Percentiles rank a stretch among this genome's conserved stretches.
Evolutionary conservation across 2,888 invertebrate species (phyloP).

Genomic region (Amblyteles armatorius): DNA sequence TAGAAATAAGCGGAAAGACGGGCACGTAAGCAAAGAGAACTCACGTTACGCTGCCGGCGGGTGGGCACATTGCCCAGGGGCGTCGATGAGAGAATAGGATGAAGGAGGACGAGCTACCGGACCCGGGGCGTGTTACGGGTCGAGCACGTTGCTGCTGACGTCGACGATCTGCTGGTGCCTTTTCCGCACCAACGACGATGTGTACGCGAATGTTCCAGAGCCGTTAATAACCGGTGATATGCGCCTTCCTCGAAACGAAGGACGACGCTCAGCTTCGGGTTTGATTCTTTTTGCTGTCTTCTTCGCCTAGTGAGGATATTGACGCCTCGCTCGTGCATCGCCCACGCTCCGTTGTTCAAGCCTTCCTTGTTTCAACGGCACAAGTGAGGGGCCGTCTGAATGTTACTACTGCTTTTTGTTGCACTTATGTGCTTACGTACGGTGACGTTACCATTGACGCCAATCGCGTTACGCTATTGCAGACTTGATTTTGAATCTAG

Average conservation of each 20-base stretch:
- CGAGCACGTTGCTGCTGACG: slow-evolving; percentile 65
- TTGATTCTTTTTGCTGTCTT: slow-evolving; percentile 77
- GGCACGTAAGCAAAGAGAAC: slow-evolving; percentile 68
- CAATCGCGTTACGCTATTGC: neutral
- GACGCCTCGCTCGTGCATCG: slow-evolving; percentile 79
- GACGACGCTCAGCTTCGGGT: slow-evolving; percentile 21
- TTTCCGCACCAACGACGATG: slow-evolving; percentile 73
- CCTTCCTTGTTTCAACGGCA: slow-evolving; percentile 20
- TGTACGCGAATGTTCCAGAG: slow-evolving; percentile 56
- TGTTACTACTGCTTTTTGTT: neutral
- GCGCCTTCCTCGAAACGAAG: slow-evolving; percentile 18
- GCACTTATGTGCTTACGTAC: neutral
- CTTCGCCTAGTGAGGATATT: slow-evolving; percentile 71
- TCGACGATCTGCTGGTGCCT: slow-evolving; percentile 71
- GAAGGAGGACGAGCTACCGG: slow-evolving; percentile 83
- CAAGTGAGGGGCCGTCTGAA: slow-evolving; percentile 22
- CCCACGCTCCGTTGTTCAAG: slow-evolving; percentile 68
- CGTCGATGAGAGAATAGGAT: slow-evolving; percentile 81
- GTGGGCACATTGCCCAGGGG: slow-evolving; percentile 85
- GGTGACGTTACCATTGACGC: slow-evolving; percentile 7
- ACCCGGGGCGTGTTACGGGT: slow-evolving; percentile 77
- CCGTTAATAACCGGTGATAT: slow-evolving; percentile 5
- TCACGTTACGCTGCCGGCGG: slow-evolving; percentile 84
- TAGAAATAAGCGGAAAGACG: neutral
- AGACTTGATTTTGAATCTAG: neutral